These are phyloP conservation scores for Nesospiza acunhae DNA, from an alignment of 2,113 vertebrate species.

Conservation along the genomic window DNA sequence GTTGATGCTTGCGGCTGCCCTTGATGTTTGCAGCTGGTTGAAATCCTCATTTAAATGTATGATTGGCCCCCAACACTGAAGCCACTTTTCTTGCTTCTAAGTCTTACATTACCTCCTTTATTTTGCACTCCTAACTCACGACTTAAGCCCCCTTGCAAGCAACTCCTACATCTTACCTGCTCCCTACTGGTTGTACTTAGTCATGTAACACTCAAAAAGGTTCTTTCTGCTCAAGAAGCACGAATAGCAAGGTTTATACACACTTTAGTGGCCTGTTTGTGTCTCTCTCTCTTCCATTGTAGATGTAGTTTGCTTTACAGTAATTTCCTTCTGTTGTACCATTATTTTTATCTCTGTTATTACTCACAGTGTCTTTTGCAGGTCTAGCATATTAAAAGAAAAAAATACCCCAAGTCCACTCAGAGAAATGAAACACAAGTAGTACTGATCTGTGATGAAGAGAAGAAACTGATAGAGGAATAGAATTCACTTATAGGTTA, in stretches of 20 bases:
- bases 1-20: background rate
- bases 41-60: background rate
- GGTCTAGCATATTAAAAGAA: background rate
- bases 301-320: background rate
- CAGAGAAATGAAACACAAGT: background rate
- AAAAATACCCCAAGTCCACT: background rate
- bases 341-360: background rate
- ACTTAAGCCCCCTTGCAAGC: background rate
- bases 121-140: background rate
- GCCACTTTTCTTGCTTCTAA: background rate
- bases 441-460: background rate
- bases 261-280: background rate
- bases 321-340: background rate
- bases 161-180: background rate
- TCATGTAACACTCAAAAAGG: background rate
- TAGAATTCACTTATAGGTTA: background rate
- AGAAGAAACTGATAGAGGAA: background rate
- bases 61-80: accelerated
- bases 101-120: background rate
- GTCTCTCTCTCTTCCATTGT: background rate
- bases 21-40: background rate
- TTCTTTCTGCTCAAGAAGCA: background rate
- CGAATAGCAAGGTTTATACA: background rate
- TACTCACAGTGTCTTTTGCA: background rate
- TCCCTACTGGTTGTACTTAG: background rate